phyloP scores from a whole-genome alignment of 2,113 vertebrate genomes.

The Eulemur macaco region DNA sequence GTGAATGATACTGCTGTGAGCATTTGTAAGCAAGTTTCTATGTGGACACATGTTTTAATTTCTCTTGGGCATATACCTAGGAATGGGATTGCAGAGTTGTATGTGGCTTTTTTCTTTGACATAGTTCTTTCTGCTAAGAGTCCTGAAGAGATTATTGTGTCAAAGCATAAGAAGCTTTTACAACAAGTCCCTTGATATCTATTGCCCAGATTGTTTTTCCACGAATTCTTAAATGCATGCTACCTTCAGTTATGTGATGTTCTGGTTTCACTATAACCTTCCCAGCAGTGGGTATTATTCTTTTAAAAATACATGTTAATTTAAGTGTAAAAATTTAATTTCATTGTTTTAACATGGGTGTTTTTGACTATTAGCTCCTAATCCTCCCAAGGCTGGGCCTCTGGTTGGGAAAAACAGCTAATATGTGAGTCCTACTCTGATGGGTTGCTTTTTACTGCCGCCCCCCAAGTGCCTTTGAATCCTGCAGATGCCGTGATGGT shows the following conservation, averaged over 20 bases:
- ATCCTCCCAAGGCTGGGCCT: background rate
- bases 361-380: background rate
- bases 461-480: slow-evolving; percentile 48
- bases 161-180: background rate
- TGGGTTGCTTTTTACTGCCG: slow-evolving; percentile 25
- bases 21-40: background rate
- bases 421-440: background rate
- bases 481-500: slow-evolving; percentile 10
- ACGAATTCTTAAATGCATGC: background rate
- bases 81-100: background rate
- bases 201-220: background rate
- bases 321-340: slow-evolving; percentile 1
- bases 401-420: background rate
- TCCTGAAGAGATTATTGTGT: background rate
- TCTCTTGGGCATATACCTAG: background rate
- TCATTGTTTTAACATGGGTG: background rate
- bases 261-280: background rate
- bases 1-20: background rate
- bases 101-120: background rate
- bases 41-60: background rate
- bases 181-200: background rate
- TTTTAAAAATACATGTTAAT: background rate
- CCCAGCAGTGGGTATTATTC: background rate
- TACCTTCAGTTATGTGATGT: background rate
- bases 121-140: background rate